Base-by-base conservation (phyloP, 1,140 invertebrate species). In the Temnothorax nylanderi region DNA sequence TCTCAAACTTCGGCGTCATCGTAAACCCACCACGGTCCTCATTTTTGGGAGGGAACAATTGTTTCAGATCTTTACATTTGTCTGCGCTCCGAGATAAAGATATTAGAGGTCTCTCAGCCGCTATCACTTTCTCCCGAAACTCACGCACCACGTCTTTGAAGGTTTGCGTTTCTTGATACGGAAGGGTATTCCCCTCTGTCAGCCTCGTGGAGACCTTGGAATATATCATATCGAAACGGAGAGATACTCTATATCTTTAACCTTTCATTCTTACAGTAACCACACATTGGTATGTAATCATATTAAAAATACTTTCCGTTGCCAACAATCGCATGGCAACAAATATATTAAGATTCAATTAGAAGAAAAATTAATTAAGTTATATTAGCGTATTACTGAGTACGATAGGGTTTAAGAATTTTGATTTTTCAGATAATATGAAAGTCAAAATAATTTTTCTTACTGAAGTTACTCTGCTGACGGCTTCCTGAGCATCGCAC, bases 81-180 rank as follows among this genome's bases (percentile, higher is more conserved):
- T 92, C 91, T 5, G 87, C 82, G n/a, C 76, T 49, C 21, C 74
- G 71, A 3, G 90, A 92, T 37, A 88, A 65, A 7, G 62, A 56
- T 81, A 91, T 89, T 18, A 88, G 32, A 4, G 89, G 88, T 8
- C 1, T 10, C 78, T 69, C 7, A 32, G 10, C 37, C 62, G 37
- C 18, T 10, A 26, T 26, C 13, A 26, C 16, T 37, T 87, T 88
- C 75, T 56, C 77, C 58, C 67, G 76, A 81, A 92, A 88, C 41
- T 93, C 93, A 6, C 87, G 18, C 32, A 91, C 32, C 7, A 93
- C 85, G 2, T 89, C 71, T 65, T 76, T 90, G 34, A 90, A 93
- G 2, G 77, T 82, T 65, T 91, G 72, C 5, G 85, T 92, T 71
- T 90, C 90, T 69, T 93, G 92, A 86, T 93, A 93, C 0, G 91